These are phyloP conservation scores for Agriopis aurantiaria DNA, from an alignment of 2,888 invertebrate species.

Conservation along the genomic window DNA sequence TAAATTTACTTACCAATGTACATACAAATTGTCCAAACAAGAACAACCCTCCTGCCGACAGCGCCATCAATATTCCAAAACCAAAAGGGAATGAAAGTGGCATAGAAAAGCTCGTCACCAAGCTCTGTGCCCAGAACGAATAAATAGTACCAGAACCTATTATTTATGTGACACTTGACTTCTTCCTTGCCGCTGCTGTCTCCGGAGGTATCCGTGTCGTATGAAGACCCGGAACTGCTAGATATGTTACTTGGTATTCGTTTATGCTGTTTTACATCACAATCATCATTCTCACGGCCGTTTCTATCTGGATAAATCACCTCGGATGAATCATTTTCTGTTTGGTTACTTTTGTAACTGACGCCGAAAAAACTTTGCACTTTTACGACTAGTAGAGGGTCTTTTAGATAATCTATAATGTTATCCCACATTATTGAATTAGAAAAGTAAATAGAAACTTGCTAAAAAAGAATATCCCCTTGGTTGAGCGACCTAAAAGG, in stretches of 20 bases:
- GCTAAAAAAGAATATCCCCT: neutral
- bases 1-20: constrained; percentile 89
- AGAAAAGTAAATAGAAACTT: neutral
- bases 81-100: constrained; percentile 96
- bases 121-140: constrained; percentile 94
- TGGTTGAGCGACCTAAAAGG: too few species aligned
- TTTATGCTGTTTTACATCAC: constrained; percentile 68
- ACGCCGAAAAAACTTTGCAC: constrained; percentile 94
- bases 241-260: constrained; percentile 75
- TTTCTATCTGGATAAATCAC: constrained; percentile 66
- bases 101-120: constrained; percentile 96
- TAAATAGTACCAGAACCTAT: constrained; percentile 93
- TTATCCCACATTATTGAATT: constrained; percentile 72
- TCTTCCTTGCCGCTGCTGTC: constrained; percentile 70
- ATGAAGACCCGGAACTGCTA: constrained; percentile 74
- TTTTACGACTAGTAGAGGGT: constrained; percentile 91
- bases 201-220: constrained; percentile 72
- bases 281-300: constrained; percentile 56
- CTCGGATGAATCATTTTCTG: constrained; percentile 61
- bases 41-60: constrained; percentile 92
- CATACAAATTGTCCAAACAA: constrained; percentile 94
- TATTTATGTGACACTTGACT: constrained; percentile 86
- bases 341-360: constrained; percentile 73
- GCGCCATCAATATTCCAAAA: constrained; percentile 97
- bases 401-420: constrained; percentile 89